phyloP scores from a whole-genome alignment of 1,140 invertebrate genomes.

The Geopemphigus sp. region DNA sequence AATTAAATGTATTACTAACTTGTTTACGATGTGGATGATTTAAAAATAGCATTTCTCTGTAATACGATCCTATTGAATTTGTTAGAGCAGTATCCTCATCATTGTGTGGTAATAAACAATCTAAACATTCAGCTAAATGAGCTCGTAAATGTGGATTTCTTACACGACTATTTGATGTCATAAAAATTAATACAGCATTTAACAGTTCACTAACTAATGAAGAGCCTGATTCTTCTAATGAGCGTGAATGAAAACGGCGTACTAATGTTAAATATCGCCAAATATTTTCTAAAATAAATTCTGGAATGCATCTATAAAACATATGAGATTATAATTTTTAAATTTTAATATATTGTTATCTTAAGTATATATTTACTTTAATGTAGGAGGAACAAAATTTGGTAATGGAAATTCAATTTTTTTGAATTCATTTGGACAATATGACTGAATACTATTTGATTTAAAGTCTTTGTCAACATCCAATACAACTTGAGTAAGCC shows the following conservation, averaged over 20 bases:
- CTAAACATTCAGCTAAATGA: conserved; percentile 81
- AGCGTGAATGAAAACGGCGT: conserved; percentile 63
- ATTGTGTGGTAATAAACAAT: conserved; percentile 73
- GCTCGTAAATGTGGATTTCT: conserved; percentile 93
- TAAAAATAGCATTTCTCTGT: conserved; percentile 49
- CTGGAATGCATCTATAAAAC: conserved; percentile 73
- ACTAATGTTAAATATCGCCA: conserved; percentile 75
- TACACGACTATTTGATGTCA: conserved; percentile 65
- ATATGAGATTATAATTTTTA: conserved; percentile 39
- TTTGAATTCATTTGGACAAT: conserved; percentile 61
- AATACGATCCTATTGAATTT: conserved; percentile 62
- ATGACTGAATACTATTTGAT: conserved; percentile 55
- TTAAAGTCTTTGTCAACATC: conserved; percentile 42
- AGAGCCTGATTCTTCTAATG: conserved; percentile 64
- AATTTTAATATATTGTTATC: conserved; percentile 58
- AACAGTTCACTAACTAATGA: conserved; percentile 70
- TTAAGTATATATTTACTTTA: conserved; percentile 66
- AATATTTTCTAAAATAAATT: conserved; percentile 87
- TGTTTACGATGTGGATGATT: conserved; percentile 50
- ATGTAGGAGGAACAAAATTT: conserved; percentile 62
- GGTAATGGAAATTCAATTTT: conserved; percentile 67
- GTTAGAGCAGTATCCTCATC: conserved; percentile 59
- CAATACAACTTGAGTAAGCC: conserved; percentile 75
- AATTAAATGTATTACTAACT: background rate
- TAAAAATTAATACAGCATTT: conserved; percentile 66